Percentiles rank a stretch among this genome's conserved stretches.
These are phyloP conservation scores for cattle (Bos taurus) DNA, from an alignment of 2,113 vertebrate species.

Conservation along the genomic window ARS-UCD2.0 NC_037331.1:63657001-63657500, in stretches of 20 bases:
- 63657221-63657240: neutral
- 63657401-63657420: neutral
- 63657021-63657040: neutral
- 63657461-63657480: neutral
- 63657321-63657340: neutral
- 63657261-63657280: neutral
- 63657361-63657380: neutral
- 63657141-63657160: neutral
- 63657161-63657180: neutral
- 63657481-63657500: neutral
- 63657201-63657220: neutral
- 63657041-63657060: neutral
- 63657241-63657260: neutral
- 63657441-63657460: neutral
- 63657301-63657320: neutral
- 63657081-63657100: neutral
- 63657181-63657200: neutral
- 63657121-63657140: neutral
- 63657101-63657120: neutral
- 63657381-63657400: neutral
- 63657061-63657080: neutral
- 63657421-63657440: neutral
- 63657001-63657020: neutral
- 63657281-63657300: neutral
- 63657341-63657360: neutral